These are phyloP conservation scores for Hemiprocne comata DNA, from an alignment of 2,113 vertebrate genomes.

Conservation along the genomic window DNA sequence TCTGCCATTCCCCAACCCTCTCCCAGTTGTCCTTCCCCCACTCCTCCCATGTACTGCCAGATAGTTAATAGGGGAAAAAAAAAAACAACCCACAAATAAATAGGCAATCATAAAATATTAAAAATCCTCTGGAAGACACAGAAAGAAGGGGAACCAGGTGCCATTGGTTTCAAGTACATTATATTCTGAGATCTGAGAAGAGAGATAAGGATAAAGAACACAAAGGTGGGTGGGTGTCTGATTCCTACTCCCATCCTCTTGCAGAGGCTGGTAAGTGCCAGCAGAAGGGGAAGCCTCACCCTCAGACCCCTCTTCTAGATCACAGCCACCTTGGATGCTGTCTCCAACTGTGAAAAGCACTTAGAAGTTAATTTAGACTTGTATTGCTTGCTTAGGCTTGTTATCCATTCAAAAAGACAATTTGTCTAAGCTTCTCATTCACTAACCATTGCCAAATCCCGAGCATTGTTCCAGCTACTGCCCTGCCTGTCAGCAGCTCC, in stretches of 20 bases:
- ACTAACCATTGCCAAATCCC: neutral
- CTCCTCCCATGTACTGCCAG: neutral
- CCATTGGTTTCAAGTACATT: neutral
- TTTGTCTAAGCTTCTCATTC: neutral
- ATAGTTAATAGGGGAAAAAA: neutral
- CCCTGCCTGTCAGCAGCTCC: neutral
- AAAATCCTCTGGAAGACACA: neutral
- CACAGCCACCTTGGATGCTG: neutral
- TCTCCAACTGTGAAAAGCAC: neutral
- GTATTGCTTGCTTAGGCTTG: neutral
- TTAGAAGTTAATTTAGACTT: neutral
- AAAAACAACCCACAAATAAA: neutral
- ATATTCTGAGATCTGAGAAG: neutral
- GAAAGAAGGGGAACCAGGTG: neutral
- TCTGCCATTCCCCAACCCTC: neutral
- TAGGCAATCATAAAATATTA: neutral
- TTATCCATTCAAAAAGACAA: neutral
- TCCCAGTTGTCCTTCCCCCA: neutral
- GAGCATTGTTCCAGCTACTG: neutral
- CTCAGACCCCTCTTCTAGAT: neutral
- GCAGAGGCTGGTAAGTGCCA: neutral
- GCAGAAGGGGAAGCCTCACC: neutral
- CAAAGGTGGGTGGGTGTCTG: neutral
- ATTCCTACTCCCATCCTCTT: neutral
- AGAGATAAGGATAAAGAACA: neutral